Evolutionary conservation across 2,797 vertebrate genomes (phyloP).

Genomic region (Crax fasciolata): DNA sequence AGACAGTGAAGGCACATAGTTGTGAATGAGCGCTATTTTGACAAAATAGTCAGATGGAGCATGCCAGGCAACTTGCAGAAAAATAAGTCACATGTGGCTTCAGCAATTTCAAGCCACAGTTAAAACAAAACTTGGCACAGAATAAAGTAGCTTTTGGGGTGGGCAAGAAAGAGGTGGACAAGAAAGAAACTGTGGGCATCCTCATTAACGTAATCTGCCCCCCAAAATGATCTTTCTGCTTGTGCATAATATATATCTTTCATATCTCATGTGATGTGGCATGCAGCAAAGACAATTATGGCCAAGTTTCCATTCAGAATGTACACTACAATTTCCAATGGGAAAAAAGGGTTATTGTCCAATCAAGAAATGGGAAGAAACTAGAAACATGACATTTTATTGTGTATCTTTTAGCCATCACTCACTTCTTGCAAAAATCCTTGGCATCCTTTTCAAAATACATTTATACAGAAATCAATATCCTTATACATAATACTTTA

Average conservation of each 20-base stretch:
- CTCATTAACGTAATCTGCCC: background rate
- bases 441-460: background rate
- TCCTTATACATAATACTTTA: background rate
- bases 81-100: background rate
- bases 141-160: background rate
- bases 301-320: background rate
- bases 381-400: background rate
- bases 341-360: background rate
- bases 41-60: background rate
- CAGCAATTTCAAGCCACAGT: background rate
- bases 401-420: background rate
- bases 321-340: background rate
- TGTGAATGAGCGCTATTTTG: background rate
- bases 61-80: background rate
- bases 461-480: background rate
- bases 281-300: background rate
- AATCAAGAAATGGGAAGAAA: background rate
- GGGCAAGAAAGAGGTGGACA: background rate
- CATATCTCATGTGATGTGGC: background rate
- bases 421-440: rapidly evolving
- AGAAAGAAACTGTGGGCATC: background rate
- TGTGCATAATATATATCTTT: background rate
- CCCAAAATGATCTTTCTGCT: background rate
- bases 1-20: background rate
- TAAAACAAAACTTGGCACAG: background rate